Base-by-base conservation (phyloP, 2,888 invertebrate genomes). In the Tetanocera ferruginea region DNA sequence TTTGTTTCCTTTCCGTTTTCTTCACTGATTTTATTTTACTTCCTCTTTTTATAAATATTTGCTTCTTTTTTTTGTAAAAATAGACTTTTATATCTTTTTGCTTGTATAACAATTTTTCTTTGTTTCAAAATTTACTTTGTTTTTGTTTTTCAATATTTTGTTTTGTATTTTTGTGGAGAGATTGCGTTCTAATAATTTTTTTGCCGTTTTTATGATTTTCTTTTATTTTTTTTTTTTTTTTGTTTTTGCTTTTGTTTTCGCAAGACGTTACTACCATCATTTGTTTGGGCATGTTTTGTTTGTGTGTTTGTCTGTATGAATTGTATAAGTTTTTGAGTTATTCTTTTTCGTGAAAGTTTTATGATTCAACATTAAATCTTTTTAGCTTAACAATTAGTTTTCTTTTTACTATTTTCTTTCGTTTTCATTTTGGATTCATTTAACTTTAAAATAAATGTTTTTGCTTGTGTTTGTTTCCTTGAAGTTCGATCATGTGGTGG, bases 11-110 rank as follows among this genome's bases (percentile, higher is more conserved):
- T 62, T 60, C 62, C 43, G 55, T 76, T 76, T 76, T 78, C 79
- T 80, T 79, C 76, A 75, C 52, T 62, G 60, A 67, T 75, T 52
- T 79, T 72, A 71, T 72, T 80, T 81, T 75, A 43, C 73, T 76
- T 79, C 62, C 79, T 81, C 77, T 67, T 69, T 77, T 71, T 78
- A 67, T 78, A 82, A 79, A 76, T 77, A 73, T 76, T 66, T 73
- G 74, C 62, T 77, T 72, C 81, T 81, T 80, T 81, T 81, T 82
- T 80, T 82, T 87, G 86, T 87, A 86, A 87, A 87, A 87, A 87
- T 87, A 87, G 85, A 87, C 81, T 83, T 82, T 81, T 82, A 76
- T 73, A 77, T 79, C 77, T 83, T 84, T 84, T 78, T 77, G 81
- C 80, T 82, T 82, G 83, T 83, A 81, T 84, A 81, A 82, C 81